Conservation (phyloP, 2,797 vertebrate species). For the Paramormyrops hopkinsi region DNA sequence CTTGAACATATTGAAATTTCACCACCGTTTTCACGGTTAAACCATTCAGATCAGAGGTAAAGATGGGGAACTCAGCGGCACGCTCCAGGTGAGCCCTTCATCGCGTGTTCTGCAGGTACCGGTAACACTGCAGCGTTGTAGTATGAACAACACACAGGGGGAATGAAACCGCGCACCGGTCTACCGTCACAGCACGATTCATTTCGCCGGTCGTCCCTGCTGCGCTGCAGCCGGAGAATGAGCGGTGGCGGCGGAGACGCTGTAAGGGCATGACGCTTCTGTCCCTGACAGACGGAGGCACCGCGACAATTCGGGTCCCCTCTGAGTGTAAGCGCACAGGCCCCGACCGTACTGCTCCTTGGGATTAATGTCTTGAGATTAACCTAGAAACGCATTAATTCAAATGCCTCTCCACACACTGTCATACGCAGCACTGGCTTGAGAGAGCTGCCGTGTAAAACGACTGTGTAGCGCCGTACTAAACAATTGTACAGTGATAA, state of each 20-base stretch:
- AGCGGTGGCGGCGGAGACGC: neutral
- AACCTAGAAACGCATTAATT: conserved; percentile 7
- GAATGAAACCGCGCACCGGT: neutral
- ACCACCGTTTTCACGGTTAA: neutral
- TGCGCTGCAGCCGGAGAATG: neutral
- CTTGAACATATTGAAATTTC: neutral
- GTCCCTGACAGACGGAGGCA: neutral
- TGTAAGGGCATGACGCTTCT: neutral
- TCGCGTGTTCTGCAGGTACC: neutral
- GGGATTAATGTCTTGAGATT: conserved; percentile 18
- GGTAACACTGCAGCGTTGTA: neutral
- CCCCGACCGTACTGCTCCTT: neutral
- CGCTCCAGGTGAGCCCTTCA: neutral
- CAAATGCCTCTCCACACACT: neutral
- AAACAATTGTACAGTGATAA: neutral
- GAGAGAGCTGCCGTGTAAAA: neutral
- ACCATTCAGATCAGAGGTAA: neutral
- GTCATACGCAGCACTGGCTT: neutral
- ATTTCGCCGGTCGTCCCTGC: neutral
- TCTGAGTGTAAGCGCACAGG: neutral
- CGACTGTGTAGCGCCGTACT: neutral
- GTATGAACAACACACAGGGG: neutral
- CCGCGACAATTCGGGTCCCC: neutral
- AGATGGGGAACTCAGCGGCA: neutral
- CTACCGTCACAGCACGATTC: neutral